Base-by-base conservation (phyloP, 2,113 vertebrate species). In the Ranitomeya variabilis region DNA sequence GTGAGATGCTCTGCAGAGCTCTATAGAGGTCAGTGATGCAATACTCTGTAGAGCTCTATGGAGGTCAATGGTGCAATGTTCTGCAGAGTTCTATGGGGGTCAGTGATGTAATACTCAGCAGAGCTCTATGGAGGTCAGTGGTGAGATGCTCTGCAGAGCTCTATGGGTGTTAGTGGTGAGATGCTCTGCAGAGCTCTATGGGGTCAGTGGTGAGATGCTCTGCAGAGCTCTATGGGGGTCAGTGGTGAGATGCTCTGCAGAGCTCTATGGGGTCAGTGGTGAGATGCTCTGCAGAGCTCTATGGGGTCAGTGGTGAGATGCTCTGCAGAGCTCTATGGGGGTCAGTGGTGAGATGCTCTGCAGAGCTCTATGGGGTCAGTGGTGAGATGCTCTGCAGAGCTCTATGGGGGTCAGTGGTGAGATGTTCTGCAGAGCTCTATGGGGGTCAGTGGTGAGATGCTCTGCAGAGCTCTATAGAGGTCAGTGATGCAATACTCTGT, bases 221-320 rank as follows among this genome's bases (percentile, higher is more conserved):
- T 69, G 67, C 67, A 69, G 67, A 26, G 23, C 67, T n/a, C n/a
- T 69, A 26, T 45, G 37, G 37, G 3, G 37, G 37, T 45, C 37
- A 31, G 71, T 3, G 15, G 23, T 37, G 69, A 3, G 37, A 73
- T 73, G 7, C 0, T 73, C 69, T 73, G 69, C 69, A 73, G 69
- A 73, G 31, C 0, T n/a, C n/a, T 69, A 26, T 45, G 37, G 37
- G 5, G n/a, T n/a, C n/a, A n/a, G n/a, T n/a, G n/a, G n/a, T n/a
- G n/a, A n/a, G n/a, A 69, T 69, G 67, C 14, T 69, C 67, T 69
- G 67, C 67, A 69, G 67, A 26, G 23, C 67, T n/a, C n/a, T 69
- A 26, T 45, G 37, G 37, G 3, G 37, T 45, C 37, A 31, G 71
- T 3, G 15, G 23, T 37, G 69, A 3, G 37, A 73, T 73, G 7